These are phyloP conservation scores for Aurelia sp. DNA, from an alignment of 30 jellyfish, hydroid and myxozoan species.

Conservation along the genomic window DNA sequence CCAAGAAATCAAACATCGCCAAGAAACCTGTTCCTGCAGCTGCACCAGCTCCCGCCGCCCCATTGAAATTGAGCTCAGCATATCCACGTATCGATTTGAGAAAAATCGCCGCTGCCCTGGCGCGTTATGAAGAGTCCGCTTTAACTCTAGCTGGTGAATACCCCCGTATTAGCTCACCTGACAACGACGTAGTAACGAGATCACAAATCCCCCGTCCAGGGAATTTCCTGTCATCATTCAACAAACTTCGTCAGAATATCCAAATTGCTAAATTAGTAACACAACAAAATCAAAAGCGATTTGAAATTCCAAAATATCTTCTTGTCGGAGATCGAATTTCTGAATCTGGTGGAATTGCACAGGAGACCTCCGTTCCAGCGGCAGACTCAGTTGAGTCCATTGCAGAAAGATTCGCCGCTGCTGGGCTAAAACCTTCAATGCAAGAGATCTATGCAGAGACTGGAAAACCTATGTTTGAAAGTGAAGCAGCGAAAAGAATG, in stretches of 20 bases:
- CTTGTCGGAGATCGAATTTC: conserved; percentile 74
- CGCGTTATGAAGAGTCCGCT: conserved; percentile 91
- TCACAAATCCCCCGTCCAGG: conserved; percentile 92
- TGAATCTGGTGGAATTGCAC: conserved; percentile 73
- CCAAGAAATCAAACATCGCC: conserved; percentile 44
- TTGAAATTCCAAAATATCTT: conserved; percentile 80
- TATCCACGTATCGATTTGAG: conserved; percentile 92
- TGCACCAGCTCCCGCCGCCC: no score
- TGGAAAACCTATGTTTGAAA: conserved; percentile 73
- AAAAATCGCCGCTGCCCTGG: conserved; percentile 95
- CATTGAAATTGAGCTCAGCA: conserved; percentile 29
- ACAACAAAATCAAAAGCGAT: conserved; percentile 63
- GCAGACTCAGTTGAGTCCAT: conserved; percentile 92
- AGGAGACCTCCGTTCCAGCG: conserved; percentile 51
- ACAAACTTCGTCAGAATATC: conserved; percentile 77
- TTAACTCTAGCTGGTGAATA: conserved; percentile 95
- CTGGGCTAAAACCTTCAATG: conserved; percentile 88
- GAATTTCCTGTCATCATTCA: background rate
- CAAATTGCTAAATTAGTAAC: conserved; percentile 88
- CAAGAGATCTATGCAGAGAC: conserved; percentile 95
- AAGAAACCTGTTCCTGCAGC: conserved; percentile 41
- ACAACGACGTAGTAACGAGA: conserved; percentile 73
- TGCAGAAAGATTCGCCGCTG: conserved; percentile 69
- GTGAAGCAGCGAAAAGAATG: conserved; percentile 75
- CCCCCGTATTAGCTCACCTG: conserved; percentile 74